Conservation (phyloP, 2,888 invertebrate genomes). For the Helleia helle region DNA sequence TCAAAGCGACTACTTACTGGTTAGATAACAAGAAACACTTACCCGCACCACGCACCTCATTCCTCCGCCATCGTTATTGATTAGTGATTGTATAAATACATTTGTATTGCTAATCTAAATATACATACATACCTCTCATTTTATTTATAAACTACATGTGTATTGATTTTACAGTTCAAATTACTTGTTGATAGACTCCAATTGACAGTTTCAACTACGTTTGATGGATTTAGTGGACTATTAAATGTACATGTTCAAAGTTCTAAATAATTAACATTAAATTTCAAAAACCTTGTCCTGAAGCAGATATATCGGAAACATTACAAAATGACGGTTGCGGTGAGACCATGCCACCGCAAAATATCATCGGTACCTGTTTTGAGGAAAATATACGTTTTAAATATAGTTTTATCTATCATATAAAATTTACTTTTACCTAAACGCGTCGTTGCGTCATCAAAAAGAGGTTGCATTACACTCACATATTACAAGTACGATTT, state of each 20-base stretch:
- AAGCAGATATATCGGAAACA: constrained; percentile 58
- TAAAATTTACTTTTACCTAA: too few relatives aligned
- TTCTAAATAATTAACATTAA: too few relatives aligned
- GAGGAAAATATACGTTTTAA: background rate
- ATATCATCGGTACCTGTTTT: constrained; percentile 60
- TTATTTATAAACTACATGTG: background rate
- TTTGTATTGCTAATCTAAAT: background rate
- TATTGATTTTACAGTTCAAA: background rate
- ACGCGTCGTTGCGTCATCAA: too few relatives aligned
- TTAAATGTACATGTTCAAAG: too few relatives aligned
- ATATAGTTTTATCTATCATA: too few relatives aligned
- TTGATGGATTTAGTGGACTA: background rate
- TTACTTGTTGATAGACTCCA: background rate
- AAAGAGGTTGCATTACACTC: too few relatives aligned
- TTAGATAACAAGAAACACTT: constrained; percentile 38
- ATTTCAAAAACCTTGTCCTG: constrained; percentile 50
- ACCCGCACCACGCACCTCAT: constrained; percentile 66
- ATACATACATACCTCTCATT: background rate
- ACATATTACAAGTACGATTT: too few relatives aligned
- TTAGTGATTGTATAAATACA: background rate
- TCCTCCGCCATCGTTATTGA: constrained; percentile 16
- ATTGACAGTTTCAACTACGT: background rate
- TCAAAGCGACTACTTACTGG: constrained; percentile 12
- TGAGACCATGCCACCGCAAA: constrained; percentile 60
- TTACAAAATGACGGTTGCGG: constrained; percentile 66